Base-by-base conservation (phyloP, 2,888 invertebrate species). In the Lithophane leautieri region DNA sequence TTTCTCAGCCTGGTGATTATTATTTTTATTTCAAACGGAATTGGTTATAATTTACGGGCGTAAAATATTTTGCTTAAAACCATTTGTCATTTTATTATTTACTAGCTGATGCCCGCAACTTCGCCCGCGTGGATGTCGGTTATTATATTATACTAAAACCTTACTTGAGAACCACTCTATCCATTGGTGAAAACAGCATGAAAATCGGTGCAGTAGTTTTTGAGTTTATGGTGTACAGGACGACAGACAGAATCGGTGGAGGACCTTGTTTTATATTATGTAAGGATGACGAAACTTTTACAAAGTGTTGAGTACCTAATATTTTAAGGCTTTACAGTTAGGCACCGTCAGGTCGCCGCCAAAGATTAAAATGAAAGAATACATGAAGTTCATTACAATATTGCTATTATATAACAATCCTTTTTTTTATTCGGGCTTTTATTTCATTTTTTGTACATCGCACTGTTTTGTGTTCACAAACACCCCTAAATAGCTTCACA, bases 1-100 rank as follows among this genome's bases (percentile, higher is more conserved):
- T 89, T 89, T 86, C 82, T 79, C 71, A 70, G 79, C 74, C 63
- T 70, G 72, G 54, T 82, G 78, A 83, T 88, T 88, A 86, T 82
- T 81, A 85, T 85, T 86, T 85, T 83, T 82, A 82, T 84, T 84
- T 78, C 67, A 83, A 83, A 85, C 71, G 67, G 80, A 83, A 82
- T 82, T 86, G 82, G 81, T 76, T 66, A 72, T 81, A 79, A 86
- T 89, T 89, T 85, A 87, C 71, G 66, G 54, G 47, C 40, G 63
- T 60, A 50, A 72, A 67, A 78, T 82, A 81, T 76, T 76, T 85
- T 76, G 68, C 58, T 42, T 34, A 11, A 50, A 76, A 58, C 22
- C 34, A 66, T 84, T 78, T 61, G 47, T 67, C 70, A 71, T 75
- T 62, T 34, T 58, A 54, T 80, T 61, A 60, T 63, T 61, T 52